Base-by-base conservation (phyloP, 2,113 vertebrate genomes). In the Rhinogobius similis region DNA sequence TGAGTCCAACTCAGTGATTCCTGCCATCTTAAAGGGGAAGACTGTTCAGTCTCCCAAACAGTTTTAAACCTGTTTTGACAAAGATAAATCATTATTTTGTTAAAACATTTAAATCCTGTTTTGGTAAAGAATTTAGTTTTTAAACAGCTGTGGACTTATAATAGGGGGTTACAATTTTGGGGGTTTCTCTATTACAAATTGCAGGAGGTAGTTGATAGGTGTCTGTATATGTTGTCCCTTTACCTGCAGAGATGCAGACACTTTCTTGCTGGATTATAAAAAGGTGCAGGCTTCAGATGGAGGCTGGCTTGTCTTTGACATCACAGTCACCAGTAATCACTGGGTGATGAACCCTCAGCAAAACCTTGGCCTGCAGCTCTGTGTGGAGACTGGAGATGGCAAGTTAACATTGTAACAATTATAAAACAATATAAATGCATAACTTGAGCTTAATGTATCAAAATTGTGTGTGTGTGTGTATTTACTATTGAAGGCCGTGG, bases 331-430 rank as follows among this genome's bases (percentile, higher is more conserved):
- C 82, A 99, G 98, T 88, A 99, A 99, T 84, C 97, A 98, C 67
- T 99, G 98, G 98, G 94, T 99, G 82, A 94, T 99, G 83, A 98
- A 98, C 82, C 97, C 98, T 1, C 96, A 96, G 89, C 97, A 96
- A 90, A 99, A 99, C 89, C 87, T 98, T 89, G 98, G 98, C 27
- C 93, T 99, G 77, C 97, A 98, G 65, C 97, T 99, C 78, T 96
- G 94, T 61, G 95, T 93, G 79, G 98, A 98, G 89, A 98, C 95
- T 0, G 87, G 72, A 70, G 98, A 99, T n/a, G 96, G 98, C 95
- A 95, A 95, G 95, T 78, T 32, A 73, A 66, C 55, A 50, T 21
- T 62, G 16, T 32, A 62, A 62, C 8, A 20, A 36, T 38, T 36
- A 4, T 7, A 23, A n/a, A 8, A 38, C 61, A 39, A n/a, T 13